These are phyloP conservation scores for Archaeoteleia sp. DNA, from an alignment of 2,888 invertebrate species.

Conservation along the genomic window DNA sequence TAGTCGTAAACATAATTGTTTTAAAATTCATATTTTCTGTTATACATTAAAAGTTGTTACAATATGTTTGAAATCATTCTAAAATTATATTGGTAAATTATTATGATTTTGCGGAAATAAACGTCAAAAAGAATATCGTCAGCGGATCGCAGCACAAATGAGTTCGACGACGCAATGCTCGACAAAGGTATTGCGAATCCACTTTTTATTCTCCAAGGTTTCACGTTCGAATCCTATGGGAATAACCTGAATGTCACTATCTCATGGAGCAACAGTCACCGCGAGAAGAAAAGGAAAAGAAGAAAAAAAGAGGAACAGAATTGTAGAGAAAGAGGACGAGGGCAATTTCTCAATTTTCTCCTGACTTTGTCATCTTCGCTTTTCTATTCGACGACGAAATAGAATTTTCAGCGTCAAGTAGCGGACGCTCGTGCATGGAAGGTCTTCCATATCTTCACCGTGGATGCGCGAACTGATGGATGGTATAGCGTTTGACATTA, in stretches of 20 bases:
- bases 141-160: constrained; percentile 8
- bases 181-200: constrained; percentile 68
- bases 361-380: constrained; percentile 74
- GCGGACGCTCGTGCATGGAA: constrained; percentile 32
- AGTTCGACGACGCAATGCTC: constrained; percentile 46
- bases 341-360: constrained; percentile 74
- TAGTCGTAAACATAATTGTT: too few relatives aligned
- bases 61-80: too few relatives aligned
- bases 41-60: too few relatives aligned
- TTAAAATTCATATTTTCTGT: too few relatives aligned
- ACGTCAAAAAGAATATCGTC: constrained; percentile 16
- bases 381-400: constrained; percentile 71
- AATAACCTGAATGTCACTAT: constrained; percentile 53
- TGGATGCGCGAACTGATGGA: constrained; percentile 20
- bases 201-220: constrained; percentile 67
- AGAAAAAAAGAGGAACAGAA: not conserved
- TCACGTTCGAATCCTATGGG: constrained; percentile 58
- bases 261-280: constrained; percentile 16
- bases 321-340: constrained; percentile 58
- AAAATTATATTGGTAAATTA: too few relatives aligned
- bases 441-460: constrained; percentile 21
- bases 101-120: too few relatives aligned
- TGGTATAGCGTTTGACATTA: constrained; percentile 2
- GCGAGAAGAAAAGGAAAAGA: constrained; percentile 9
- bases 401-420: constrained; percentile 69